phyloP scores from a whole-genome alignment of 2,113 vertebrate genomes.

The Phalacrocorax pelagicus region DNA sequence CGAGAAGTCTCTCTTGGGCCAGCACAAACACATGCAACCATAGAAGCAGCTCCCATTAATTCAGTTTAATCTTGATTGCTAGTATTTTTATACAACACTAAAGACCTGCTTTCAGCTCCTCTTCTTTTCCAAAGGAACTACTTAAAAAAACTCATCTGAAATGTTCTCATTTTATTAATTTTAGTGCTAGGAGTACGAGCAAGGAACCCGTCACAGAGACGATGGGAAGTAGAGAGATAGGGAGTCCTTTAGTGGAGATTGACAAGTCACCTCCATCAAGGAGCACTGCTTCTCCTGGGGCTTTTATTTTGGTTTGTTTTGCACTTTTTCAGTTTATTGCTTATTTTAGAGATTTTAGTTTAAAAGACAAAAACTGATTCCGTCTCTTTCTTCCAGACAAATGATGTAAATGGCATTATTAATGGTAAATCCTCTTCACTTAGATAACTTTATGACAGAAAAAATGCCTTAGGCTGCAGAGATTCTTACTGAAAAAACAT shows the following conservation, averaged over 20 bases:
- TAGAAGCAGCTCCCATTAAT: not conserved
- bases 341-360: not conserved
- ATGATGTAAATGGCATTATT: not conserved
- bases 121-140: not conserved
- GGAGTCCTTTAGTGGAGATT: not conserved
- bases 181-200: not conserved
- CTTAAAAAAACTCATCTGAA: not conserved
- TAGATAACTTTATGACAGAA: not conserved
- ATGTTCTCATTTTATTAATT: not conserved
- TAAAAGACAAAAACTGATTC: not conserved
- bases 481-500: not conserved
- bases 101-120: not conserved
- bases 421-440: not conserved
- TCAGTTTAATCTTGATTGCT: not conserved
- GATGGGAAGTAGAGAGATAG: not conserved
- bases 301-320: not conserved
- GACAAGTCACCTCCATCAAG: not conserved
- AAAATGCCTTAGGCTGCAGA: not conserved
- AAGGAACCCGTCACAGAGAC: not conserved
- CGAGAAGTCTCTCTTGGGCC: not conserved
- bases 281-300: not conserved
- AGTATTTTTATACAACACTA: not conserved
- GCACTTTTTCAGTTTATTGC: not conserved
- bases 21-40: not conserved
- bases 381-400: not conserved